These are phyloP conservation scores for Girardinichthys multiradiatus DNA, from an alignment of 2,113 vertebrate genomes.

Conservation along the genomic window DNA sequence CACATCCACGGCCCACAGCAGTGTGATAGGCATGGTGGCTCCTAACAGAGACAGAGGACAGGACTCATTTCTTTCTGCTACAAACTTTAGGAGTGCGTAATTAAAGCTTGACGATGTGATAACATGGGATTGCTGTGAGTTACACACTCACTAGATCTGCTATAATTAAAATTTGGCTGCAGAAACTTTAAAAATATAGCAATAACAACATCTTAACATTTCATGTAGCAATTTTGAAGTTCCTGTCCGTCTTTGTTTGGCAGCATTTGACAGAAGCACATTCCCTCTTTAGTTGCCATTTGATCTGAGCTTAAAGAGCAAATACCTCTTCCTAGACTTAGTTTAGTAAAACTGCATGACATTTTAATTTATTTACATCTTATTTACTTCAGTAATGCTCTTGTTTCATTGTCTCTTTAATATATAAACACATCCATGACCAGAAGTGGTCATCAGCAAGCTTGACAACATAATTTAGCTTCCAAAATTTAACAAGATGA, in stretches of 20 bases:
- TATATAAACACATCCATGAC: not conserved
- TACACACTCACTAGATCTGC: not conserved
- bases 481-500: not conserved
- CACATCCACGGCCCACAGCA: conserved; percentile 94
- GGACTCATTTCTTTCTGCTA: not conserved
- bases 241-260: not conserved
- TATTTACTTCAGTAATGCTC: not conserved
- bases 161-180: not conserved
- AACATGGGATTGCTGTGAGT: not conserved
- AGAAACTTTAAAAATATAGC: not conserved
- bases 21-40: conserved; percentile 83
- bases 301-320: not conserved
- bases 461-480: not conserved
- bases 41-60: conserved; percentile 44
- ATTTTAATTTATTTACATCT: not conserved
- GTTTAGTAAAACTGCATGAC: not conserved
- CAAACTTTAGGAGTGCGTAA: not conserved
- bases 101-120: not conserved
- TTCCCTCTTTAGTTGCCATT: not conserved
- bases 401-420: not conserved
- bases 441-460: not conserved
- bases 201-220: not conserved
- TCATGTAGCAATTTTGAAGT: not conserved
- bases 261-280: not conserved
- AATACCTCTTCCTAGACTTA: not conserved